Base-by-base conservation (phyloP, 2,888 invertebrate genomes). In the Eumacrocentrus americanus region DNA sequence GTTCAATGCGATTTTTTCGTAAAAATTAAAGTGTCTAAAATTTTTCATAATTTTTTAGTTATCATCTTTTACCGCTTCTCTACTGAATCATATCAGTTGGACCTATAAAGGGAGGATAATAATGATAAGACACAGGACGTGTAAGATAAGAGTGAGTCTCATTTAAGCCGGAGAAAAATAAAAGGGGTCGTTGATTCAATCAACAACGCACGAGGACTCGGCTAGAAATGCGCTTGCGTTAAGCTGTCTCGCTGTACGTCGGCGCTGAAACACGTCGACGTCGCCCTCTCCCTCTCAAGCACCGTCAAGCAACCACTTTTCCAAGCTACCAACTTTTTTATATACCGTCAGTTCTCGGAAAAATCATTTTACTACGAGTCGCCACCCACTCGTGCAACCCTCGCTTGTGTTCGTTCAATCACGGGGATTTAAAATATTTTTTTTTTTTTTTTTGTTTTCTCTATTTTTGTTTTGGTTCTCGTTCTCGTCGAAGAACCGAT, bases 141-240 rank as follows among this genome's bases (percentile, higher is more conserved):
- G 61, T 62, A 29, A 29, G 29, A 4, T n/a, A n/a, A n/a, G n/a
- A n/a, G n/a, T n/a, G n/a, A n/a, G n/a, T n/a, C n/a, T n/a, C n/a
- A n/a, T 29, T 29, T 29, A 29, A 57, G 55, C 38, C 42, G 42
- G 46, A 56, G 62, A 60, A 61, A 63, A 67, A 66, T 63, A 63
- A 67, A n/a, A n/a, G 67, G 60, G 68, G 65, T 68, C 67, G 68
- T 66, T 67, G 68, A 66, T 67, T 67, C 66, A 67, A 63, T 68
- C 64, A 67, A 61, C 63, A 63, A 65, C 63, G 54, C 58, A 64
- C 66, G 57, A 62, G 54, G 62, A 62, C 57, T 52, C 22, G 44
- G 46, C 29, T 34, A 16, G 6, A 34, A 38, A 51, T 58, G 60
- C 67, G 66, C 63, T 51, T 66, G 67, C 64, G 66, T 63, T n/a